Percentiles rank a stretch among this genome's conserved stretches.
Evolutionary conservation across 2,113 vertebrate genomes (phyloP).

Genomic region (Thomomys bottae): DNA sequence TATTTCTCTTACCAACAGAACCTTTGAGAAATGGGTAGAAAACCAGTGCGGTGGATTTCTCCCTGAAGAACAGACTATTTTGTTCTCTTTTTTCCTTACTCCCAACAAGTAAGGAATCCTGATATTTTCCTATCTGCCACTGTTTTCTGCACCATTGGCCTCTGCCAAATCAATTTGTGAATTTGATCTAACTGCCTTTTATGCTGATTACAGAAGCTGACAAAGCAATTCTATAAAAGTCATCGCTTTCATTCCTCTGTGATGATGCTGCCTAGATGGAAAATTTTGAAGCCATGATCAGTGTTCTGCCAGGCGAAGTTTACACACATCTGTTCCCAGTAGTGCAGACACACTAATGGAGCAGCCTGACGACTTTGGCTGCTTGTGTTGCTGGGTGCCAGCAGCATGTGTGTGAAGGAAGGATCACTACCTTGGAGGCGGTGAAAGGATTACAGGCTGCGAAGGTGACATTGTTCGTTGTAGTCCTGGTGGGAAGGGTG

Average conservation of each 20-base stretch:
- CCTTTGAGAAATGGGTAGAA: not conserved
- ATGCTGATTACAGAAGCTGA: not conserved
- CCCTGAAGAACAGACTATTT: not conserved
- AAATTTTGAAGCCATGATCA: not conserved
- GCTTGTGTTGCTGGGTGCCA: rapidly evolving
- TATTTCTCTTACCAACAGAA: not conserved
- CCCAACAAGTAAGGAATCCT: not conserved
- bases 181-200: not conserved
- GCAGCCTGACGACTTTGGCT: not conserved
- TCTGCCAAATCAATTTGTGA: not conserved
- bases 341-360: not conserved
- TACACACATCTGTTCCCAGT: not conserved
- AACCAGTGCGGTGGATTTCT: not conserved
- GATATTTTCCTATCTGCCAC: not conserved
- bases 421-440: not conserved
- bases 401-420: rapidly evolving
- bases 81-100: not conserved
- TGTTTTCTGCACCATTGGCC: not conserved
- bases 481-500: not conserved
- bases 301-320: not conserved
- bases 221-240: not conserved
- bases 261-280: not conserved
- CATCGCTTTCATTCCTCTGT: not conserved
- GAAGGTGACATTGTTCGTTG: not conserved
- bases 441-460: not conserved